These are phyloP conservation scores for Macroglossus sobrinus DNA, from an alignment of 2,113 vertebrate species.

Conservation along the genomic window DNA sequence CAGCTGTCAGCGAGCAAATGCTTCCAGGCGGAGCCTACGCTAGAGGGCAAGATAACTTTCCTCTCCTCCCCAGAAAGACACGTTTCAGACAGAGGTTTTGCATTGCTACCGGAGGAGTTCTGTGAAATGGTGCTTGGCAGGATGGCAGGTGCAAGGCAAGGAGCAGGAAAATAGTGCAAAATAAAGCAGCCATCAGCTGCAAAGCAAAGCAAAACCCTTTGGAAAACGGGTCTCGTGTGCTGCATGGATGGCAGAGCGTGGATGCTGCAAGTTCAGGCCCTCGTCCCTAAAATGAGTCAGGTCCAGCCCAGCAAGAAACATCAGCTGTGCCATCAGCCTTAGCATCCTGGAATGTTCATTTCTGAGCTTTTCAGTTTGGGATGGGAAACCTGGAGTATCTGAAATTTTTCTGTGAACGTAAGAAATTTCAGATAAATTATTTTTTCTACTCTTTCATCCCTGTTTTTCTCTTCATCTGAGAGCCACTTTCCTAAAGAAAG, in stretches of 20 bases:
- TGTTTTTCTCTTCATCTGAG: neutral
- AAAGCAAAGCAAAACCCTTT: neutral
- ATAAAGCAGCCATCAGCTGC: neutral
- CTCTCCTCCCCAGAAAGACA: neutral
- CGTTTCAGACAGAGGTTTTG: neutral
- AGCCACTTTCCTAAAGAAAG: neutral
- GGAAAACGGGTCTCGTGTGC: neutral
- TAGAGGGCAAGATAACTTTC: slow-evolving; percentile 70
- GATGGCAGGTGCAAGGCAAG: neutral
- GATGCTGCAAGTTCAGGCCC: neutral
- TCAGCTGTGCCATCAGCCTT: neutral
- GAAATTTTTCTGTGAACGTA: neutral
- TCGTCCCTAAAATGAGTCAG: neutral
- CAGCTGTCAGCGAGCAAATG: neutral
- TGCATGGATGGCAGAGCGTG: neutral
- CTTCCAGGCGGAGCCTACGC: slow-evolving; percentile 38
- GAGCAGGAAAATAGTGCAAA: neutral
- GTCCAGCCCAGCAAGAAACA: neutral
- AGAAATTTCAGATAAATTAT: neutral
- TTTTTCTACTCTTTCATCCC: neutral
- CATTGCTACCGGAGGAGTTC: neutral
- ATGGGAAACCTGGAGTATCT: neutral
- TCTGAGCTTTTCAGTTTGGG: neutral
- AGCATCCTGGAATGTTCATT: neutral
- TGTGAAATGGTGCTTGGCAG: slow-evolving; percentile 45